Evolutionary conservation across 2,113 vertebrate species (phyloP).

Genomic region (Scopus umbretta): DNA sequence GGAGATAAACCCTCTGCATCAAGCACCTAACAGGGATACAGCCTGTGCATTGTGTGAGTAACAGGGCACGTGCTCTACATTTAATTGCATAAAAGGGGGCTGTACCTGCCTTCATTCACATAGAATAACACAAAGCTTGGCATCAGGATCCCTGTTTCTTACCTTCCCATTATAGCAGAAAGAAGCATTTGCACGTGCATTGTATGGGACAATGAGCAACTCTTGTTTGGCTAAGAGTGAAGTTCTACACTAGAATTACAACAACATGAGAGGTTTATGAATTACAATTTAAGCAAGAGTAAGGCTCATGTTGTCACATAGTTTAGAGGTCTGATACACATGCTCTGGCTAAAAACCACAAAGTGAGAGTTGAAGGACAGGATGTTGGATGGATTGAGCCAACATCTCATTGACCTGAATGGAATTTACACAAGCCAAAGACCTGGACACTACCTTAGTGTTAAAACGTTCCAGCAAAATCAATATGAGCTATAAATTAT

Average conservation of each 20-base stretch:
- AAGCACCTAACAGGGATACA: neutral
- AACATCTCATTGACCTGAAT: neutral
- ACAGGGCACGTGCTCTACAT: neutral
- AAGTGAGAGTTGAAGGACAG: neutral
- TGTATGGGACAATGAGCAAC: rapidly evolving
- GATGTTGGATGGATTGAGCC: neutral
- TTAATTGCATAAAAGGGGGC: neutral
- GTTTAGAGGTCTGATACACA: neutral
- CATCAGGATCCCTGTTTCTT: neutral
- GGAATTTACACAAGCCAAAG: neutral
- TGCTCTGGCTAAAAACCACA: neutral
- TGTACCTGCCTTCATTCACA: neutral
- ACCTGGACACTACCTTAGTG: neutral
- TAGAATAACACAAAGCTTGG: neutral
- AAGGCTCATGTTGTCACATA: rapidly evolving
- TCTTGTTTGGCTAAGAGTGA: neutral
- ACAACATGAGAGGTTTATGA: neutral
- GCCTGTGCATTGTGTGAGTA: neutral
- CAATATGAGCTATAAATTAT: neutral
- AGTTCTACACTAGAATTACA: neutral
- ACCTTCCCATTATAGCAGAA: neutral
- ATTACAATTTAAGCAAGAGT: neutral
- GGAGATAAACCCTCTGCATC: neutral
- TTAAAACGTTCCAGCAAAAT: neutral
- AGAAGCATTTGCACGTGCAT: neutral